Evolutionary conservation across 2,113 vertebrate species (phyloP), one percentile per base, ranked within the genome.

Genomic region (Pachyramphus minor): DNA sequence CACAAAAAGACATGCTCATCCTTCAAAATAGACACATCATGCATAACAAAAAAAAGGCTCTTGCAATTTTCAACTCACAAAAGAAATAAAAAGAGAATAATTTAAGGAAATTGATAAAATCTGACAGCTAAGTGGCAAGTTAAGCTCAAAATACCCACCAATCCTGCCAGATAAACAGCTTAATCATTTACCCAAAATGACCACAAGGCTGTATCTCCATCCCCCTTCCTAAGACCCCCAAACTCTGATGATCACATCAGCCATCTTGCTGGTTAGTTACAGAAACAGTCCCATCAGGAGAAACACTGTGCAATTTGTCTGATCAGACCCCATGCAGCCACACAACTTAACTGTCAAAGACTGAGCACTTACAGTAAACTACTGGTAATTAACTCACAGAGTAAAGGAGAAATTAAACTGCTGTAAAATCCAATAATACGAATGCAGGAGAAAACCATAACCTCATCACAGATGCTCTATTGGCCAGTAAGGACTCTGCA

Each of bases 401-500:
- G 35, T 37, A 94, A 80, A 88, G 17, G 45, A 94, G 76, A 74
- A 95, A 78, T 72, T 78, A 76, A 87, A 78, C 73, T 3, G 2
- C n/a, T 86, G 28, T 72, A 75, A 80, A 88, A 80, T 90, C 67
- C 79, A 72, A 35, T 8, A 47, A 31, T 33, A 42, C 0, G 0
- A 76, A 83, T 2, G 14, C 31, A 63, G 45, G 25, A 86, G 24
- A 79, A 95, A 94, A 90, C 44, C 85, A 67, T 39, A 85, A 83
- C 45, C 27, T 92, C 35, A 25, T 17, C 3, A 2, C n/a, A 67
- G 28, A 90, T 55, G 33, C 33, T 83, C 55, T 56, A 3, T 76
- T 28, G 86, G 44, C 14, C 79, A 84, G 37, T n/a, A 74, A 87
- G 67, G 88, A 56, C 18, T 53, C 64, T 42, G 8, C 27, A 17